phyloP scores from a whole-genome alignment of 2,113 vertebrate genomes.

The Siniperca knerii region DNA sequence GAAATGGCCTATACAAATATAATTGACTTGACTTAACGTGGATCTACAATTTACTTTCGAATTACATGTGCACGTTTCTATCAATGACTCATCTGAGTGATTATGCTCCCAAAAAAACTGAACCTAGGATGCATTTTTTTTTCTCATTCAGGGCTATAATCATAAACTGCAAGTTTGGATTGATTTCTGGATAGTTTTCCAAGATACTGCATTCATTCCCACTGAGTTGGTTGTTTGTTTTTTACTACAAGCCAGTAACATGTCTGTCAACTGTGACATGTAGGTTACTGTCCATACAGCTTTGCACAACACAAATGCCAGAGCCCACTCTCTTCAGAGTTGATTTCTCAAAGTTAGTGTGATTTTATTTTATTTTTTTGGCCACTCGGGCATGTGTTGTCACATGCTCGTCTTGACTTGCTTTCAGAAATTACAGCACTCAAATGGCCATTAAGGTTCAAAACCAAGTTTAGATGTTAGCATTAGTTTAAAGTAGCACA shows the following conservation, averaged over 20 bases:
- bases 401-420: neutral
- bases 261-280: constrained; percentile 29
- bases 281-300: constrained; percentile 4
- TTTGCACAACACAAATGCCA: neutral
- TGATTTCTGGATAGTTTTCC: constrained; percentile 68
- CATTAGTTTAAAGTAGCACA: constrained; percentile 47
- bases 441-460: constrained; percentile 45
- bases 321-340: neutral
- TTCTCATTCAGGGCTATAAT: constrained; percentile 29
- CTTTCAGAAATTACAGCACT: constrained; percentile 17
- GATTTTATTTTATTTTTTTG: neutral
- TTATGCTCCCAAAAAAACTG: constrained; percentile 52
- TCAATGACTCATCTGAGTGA: constrained; percentile 69
- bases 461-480: constrained; percentile 53
- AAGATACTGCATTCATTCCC: constrained; percentile 49
- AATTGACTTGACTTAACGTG: neutral
- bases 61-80: constrained; percentile 27
- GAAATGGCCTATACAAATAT: no score
- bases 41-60: constrained; percentile 22
- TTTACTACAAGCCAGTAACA: constrained; percentile 15
- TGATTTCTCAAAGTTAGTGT: neutral
- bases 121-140: constrained; percentile 36
- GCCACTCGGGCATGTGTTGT: neutral
- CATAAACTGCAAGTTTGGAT: constrained; percentile 71
- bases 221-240: constrained; percentile 38